A percentile compares a stretch with the other conserved stretches of the same genome.
These are phyloP conservation scores for Agrotis clavis DNA, from an alignment of 2,888 invertebrate species.

Conservation along the genomic window DNA sequence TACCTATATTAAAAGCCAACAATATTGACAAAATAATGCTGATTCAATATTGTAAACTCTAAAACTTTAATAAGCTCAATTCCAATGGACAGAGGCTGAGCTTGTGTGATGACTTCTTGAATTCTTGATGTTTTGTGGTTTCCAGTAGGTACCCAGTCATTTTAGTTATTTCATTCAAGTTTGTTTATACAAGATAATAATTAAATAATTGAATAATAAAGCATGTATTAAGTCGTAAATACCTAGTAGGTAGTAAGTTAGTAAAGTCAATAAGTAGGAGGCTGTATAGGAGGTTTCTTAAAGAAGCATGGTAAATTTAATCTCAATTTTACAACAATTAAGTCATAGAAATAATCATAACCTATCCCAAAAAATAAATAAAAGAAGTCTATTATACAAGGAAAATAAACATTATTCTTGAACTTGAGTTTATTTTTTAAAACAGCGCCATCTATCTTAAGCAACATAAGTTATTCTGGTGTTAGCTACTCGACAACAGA, in stretches of 20 bases:
- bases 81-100: neutral
- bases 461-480: neutral
- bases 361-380: neutral
- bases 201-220: too few relatives aligned
- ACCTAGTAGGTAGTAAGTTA: too few relatives aligned
- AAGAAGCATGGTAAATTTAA: too few relatives aligned
- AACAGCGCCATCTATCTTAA: constrained; percentile 65
- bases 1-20: neutral
- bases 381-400: neutral
- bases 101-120: neutral
- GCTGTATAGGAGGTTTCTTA: neutral
- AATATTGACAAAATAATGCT: neutral
- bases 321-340: neutral
- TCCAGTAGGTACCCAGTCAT: neutral
- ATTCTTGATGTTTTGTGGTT: constrained; percentile 20
- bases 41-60: neutral
- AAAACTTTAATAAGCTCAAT: neutral
- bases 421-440: neutral
- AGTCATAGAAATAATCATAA: neutral
- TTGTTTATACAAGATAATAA: neutral
- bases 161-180: constrained; percentile 11
- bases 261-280: too few relatives aligned
- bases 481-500: constrained; percentile 77
- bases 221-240: too few relatives aligned
- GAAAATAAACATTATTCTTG: neutral